phyloP scores from a whole-genome alignment of 2,113 vertebrate genomes.

The Bombycilla garrulus region DNA sequence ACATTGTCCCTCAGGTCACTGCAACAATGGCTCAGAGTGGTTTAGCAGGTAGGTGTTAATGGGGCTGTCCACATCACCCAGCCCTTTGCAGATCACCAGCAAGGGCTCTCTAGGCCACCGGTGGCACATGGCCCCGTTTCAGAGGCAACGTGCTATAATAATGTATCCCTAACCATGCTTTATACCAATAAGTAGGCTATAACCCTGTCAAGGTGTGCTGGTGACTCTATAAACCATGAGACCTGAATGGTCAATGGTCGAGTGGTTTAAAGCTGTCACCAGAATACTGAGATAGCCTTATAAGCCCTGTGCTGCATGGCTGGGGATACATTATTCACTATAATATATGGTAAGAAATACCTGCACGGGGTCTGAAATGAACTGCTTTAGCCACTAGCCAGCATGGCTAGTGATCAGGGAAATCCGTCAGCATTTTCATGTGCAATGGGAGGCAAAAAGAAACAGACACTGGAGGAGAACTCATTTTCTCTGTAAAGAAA shows the following conservation, averaged over 20 bases:
- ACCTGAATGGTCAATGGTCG: constrained; percentile 72
- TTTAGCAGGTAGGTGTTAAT: not conserved
- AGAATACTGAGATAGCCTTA: constrained; percentile 71
- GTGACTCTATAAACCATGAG: constrained; percentile 73
- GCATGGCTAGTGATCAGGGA: constrained; percentile 58
- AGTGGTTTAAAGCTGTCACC: constrained; percentile 73
- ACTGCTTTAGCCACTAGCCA: constrained; percentile 68
- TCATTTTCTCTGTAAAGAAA: not conserved
- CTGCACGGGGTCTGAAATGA: constrained; percentile 61
- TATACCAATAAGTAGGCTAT: constrained; percentile 71
- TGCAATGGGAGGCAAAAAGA: constrained; percentile 19
- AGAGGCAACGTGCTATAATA: constrained; percentile 62
- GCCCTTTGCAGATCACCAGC: constrained; percentile 26
- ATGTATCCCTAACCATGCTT: constrained; percentile 72
- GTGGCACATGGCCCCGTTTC: constrained; percentile 43
- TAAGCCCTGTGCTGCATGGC: constrained; percentile 69
- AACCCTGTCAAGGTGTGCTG: constrained; percentile 72
- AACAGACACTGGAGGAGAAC: not conserved
- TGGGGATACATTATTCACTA: constrained; percentile 70
- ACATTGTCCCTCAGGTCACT: not conserved
- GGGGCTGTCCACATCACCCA: not conserved
- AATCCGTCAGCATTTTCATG: constrained; percentile 59
- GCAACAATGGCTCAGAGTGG: not conserved
- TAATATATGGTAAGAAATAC: constrained; percentile 70
- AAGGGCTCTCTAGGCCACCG: constrained; percentile 6